Conservation (phyloP, 2,113 vertebrate genomes). For the Hiodon alosoides region DNA sequence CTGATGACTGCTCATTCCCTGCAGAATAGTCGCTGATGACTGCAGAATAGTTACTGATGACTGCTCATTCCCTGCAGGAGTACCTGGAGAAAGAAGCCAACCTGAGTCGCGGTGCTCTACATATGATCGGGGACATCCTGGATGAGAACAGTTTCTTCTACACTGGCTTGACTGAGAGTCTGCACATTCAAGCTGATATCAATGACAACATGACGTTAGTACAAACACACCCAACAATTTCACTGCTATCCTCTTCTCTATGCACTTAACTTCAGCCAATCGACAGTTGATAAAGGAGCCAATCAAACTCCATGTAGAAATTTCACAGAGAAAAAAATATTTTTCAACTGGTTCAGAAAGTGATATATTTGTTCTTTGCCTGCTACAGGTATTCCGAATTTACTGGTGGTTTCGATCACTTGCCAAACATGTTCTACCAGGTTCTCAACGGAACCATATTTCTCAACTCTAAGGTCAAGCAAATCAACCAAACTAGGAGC, state of each 20-base stretch:
- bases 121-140: constrained; percentile 68
- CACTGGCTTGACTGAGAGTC: constrained; percentile 54
- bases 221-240: background rate
- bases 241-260: background rate
- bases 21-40: too few relatives aligned
- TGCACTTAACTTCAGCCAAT: background rate
- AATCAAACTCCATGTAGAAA: background rate
- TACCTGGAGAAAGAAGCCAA: constrained; percentile 64
- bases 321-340: background rate
- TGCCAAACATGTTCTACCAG: constrained; percentile 46
- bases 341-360: background rate
- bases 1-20: too few relatives aligned
- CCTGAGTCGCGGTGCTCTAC: constrained; percentile 59
- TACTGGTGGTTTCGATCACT: constrained; percentile 55
- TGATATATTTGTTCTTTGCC: background rate
- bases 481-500: constrained; percentile 47
- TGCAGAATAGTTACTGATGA: background rate
- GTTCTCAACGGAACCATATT: constrained; percentile 54
- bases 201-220: constrained; percentile 57
- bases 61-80: constrained; percentile 45
- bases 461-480: constrained; percentile 54
- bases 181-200: constrained; percentile 62
- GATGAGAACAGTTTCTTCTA: constrained; percentile 69
- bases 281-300: background rate
- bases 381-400: constrained; percentile 63